Evolutionary conservation across 2,888 invertebrate species (phyloP).

Genomic region (Eristalis tenax): DNA sequence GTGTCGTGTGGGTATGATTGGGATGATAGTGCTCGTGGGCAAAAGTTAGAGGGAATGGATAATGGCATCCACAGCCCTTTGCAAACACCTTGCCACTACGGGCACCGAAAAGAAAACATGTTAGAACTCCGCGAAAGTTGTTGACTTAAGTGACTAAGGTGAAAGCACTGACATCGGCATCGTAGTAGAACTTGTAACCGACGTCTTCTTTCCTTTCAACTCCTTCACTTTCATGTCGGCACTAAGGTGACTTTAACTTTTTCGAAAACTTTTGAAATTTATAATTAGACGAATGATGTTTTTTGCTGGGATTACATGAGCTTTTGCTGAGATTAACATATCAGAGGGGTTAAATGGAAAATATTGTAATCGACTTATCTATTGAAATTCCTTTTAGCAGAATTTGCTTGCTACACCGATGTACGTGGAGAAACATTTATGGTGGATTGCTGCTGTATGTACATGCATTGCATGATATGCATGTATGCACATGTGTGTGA

Average conservation of each 20-base stretch:
- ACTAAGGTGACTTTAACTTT: slow-evolving; percentile 64
- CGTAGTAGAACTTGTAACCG: slow-evolving; percentile 58
- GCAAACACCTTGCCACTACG: slow-evolving; percentile 35
- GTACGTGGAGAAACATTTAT: not conserved
- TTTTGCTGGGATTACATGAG: slow-evolving; percentile 51
- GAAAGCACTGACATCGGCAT: slow-evolving; percentile 49
- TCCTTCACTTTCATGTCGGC: slow-evolving; percentile 43
- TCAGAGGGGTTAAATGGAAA: slow-evolving; percentile 43
- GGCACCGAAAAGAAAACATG: slow-evolving; percentile 70
- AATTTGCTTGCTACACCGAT: not conserved
- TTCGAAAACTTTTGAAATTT: slow-evolving; percentile 61
- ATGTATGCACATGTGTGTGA: no score
- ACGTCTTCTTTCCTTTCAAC: slow-evolving; percentile 46
- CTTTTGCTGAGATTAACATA: slow-evolving; percentile 45
- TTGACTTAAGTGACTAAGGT: slow-evolving; percentile 71
- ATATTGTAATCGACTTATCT: slow-evolving; percentile 35
- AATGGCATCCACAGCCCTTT: slow-evolving; percentile 57
- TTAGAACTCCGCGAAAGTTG: slow-evolving; percentile 68
- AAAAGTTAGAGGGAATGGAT: slow-evolving; percentile 45
- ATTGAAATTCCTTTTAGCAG: not conserved
- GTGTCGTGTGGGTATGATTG: not conserved
- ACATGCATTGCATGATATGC: not conserved
- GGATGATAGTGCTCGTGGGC: slow-evolving; percentile 28
- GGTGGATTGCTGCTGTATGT: not conserved
- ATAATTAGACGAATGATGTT: slow-evolving; percentile 66